A percentile compares a stretch with the other conserved stretches of the same genome.
These are phyloP conservation scores for Andrena dorsata DNA, from an alignment of 2,888 invertebrate genomes.

Conservation along the genomic window DNA sequence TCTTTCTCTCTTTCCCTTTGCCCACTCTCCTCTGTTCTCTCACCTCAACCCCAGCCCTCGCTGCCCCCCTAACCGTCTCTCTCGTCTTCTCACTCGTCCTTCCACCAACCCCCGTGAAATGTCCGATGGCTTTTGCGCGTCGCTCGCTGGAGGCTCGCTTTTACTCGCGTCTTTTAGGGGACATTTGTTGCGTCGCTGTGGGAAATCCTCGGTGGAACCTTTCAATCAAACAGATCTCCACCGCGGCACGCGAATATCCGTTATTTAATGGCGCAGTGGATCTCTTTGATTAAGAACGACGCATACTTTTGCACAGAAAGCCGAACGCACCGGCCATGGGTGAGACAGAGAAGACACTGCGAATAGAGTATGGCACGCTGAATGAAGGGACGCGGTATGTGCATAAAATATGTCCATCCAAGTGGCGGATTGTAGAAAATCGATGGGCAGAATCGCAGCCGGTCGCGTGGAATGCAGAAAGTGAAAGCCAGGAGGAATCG, in stretches of 20 bases:
- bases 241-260: neutral
- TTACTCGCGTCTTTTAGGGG: conserved; percentile 33
- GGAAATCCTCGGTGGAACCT: neutral
- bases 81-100: conserved; percentile 48
- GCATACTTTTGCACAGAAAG: too few relatives aligned
- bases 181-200: conserved; percentile 41
- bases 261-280: neutral
- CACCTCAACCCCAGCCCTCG: conserved; percentile 47
- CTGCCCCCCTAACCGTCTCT: conserved; percentile 55
- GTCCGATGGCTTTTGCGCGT: conserved; percentile 62
- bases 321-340: too few relatives aligned
- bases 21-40: conserved; percentile 52
- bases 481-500: conserved; percentile 5
- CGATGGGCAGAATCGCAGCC: conserved; percentile 1
- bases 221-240: neutral
- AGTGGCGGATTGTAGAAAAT: neutral
- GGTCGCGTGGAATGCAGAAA: neutral
- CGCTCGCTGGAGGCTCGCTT: conserved; percentile 33
- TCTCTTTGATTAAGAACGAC: neutral
- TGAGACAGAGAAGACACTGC: too few relatives aligned
- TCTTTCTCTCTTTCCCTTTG: conserved; percentile 60
- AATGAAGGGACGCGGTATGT: neutral
- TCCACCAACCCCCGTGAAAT: conserved; percentile 44
- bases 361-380: neutral
- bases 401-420: conserved; percentile 6